Evolutionary conservation across 2,113 vertebrate genomes (phyloP).

Genomic region (Ictalurus punctatus): DNA sequence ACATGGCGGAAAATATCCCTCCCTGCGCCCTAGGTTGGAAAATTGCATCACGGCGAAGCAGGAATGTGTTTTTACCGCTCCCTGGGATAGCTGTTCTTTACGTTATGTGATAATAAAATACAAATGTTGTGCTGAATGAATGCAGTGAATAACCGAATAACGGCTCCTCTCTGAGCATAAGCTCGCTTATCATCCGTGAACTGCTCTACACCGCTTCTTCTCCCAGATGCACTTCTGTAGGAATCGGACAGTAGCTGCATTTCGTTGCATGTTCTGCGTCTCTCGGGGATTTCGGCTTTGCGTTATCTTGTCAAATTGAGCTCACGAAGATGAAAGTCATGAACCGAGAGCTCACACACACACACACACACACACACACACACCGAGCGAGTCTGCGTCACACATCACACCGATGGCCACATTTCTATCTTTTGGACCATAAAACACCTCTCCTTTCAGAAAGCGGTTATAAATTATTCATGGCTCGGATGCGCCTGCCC

Average conservation of each 20-base stretch:
- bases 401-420: neutral
- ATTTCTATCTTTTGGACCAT: constrained; percentile 14
- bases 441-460: constrained; percentile 26
- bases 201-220: neutral
- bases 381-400: too few relatives aligned
- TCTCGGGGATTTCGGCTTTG: neutral
- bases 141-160: neutral
- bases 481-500: constrained; percentile 67
- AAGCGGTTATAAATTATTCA: constrained; percentile 70
- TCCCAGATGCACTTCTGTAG: neutral
- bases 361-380: neutral
- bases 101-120: constrained; percentile 18
- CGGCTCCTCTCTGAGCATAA: neutral
- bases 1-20: constrained; percentile 29
- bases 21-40: neutral
- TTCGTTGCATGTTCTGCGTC: neutral
- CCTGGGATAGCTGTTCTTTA: constrained; percentile 9
- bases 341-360: neutral
- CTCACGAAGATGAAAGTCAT: neutral
- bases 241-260: neutral
- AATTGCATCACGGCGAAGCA: constrained; percentile 14
- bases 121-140: neutral
- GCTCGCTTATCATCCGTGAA: neutral
- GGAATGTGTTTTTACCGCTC: constrained; percentile 13
- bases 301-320: neutral